These are phyloP conservation scores for Galeruca laticollis DNA, from an alignment of 2,888 invertebrate genomes.

Conservation along the genomic window DNA sequence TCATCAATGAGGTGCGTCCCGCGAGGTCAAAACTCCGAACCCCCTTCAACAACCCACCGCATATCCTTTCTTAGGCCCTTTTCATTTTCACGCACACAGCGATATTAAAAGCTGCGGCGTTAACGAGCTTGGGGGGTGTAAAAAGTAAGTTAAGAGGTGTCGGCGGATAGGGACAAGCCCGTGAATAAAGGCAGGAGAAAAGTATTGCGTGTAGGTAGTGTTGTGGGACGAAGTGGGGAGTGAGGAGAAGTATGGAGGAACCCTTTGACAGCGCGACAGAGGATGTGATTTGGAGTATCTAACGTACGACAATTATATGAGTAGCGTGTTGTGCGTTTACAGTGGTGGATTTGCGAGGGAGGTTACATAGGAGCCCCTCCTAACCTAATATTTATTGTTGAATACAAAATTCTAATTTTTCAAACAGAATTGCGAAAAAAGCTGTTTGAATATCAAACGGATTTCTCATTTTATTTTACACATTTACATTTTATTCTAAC, in stretches of 20 bases:
- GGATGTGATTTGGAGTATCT: slow-evolving; percentile 57
- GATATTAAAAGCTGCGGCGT: slow-evolving; percentile 55
- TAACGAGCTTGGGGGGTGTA: slow-evolving; percentile 55
- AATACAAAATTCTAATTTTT: too few relatives aligned
- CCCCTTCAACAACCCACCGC: slow-evolving; percentile 19
- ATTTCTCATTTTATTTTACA: too few relatives aligned
- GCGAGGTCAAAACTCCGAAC: slow-evolving; percentile 23
- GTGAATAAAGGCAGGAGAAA: slow-evolving; percentile 37
- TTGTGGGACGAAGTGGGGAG: slow-evolving; percentile 35
- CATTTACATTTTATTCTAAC: too few relatives aligned
- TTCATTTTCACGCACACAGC: slow-evolving; percentile 41
- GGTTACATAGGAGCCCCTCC: background rate
- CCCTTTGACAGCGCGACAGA: slow-evolving; percentile 54
- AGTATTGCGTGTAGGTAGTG: slow-evolving; percentile 29
- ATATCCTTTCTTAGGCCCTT: slow-evolving; percentile 39
- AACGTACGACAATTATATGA: slow-evolving; percentile 55
- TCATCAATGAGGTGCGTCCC: slow-evolving; percentile 37
- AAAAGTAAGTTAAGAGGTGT: slow-evolving; percentile 57
- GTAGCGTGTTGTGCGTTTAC: slow-evolving; percentile 41
- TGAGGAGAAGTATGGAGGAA: slow-evolving; percentile 46
- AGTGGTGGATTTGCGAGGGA: slow-evolving; percentile 25
- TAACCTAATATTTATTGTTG: background rate
- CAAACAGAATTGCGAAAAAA: too few relatives aligned
- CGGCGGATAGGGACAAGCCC: slow-evolving; percentile 37
- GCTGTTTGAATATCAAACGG: too few relatives aligned